Evolutionary conservation across 2,113 vertebrate genomes (phyloP).

Genomic region (Coturnix japonica): DNA sequence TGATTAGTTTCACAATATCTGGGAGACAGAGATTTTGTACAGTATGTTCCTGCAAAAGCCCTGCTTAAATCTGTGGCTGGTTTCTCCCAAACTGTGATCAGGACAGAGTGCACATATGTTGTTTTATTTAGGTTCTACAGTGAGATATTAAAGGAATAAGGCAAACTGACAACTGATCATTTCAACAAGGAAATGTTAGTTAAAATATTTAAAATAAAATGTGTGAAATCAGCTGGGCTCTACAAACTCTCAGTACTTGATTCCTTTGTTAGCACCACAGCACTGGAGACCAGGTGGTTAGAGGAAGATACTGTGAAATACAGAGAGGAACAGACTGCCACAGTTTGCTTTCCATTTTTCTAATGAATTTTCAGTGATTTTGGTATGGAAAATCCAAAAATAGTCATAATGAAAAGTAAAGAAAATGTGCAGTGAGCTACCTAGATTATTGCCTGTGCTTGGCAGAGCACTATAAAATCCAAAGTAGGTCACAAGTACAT

Average conservation of each 20-base stretch:
- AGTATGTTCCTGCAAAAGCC: constrained; percentile 58
- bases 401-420: background rate
- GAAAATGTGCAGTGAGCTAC: background rate
- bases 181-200: background rate
- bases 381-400: background rate
- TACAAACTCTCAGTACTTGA: background rate
- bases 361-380: background rate
- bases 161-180: background rate
- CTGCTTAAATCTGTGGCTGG: constrained; percentile 39
- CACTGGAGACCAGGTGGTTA: background rate
- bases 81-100: background rate
- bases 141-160: background rate
- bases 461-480: background rate
- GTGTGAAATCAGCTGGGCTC: background rate
- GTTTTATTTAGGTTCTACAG: constrained; percentile 23
- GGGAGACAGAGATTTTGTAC: constrained; percentile 56
- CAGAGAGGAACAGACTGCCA: background rate
- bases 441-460: background rate
- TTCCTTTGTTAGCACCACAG: background rate
- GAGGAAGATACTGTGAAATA: background rate
- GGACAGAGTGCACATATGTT: background rate
- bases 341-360: background rate
- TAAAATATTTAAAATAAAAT: background rate
- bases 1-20: constrained; percentile 76
- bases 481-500: constrained; percentile 42